phyloP scores from a whole-genome alignment of 2,888 invertebrate species.

The Drosophila setosimentum region DNA sequence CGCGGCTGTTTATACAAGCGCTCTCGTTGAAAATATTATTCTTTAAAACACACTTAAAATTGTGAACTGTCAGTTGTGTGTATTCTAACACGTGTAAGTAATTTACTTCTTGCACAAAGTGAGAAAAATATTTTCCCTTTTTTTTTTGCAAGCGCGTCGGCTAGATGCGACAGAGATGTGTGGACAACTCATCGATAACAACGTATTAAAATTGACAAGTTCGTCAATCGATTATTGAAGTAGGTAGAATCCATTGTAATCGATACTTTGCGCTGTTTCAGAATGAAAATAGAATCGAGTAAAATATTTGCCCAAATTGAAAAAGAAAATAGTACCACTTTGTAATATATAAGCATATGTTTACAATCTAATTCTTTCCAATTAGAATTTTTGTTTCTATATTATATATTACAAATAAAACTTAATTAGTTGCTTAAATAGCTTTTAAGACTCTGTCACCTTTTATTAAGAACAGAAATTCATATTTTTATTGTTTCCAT shows the following conservation, averaged over 20 bases:
- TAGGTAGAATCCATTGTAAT: background rate
- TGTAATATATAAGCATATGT: background rate
- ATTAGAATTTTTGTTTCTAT: background rate
- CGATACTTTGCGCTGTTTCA: background rate
- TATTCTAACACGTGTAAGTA: conserved; percentile 18
- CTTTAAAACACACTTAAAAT: background rate
- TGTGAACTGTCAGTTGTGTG: background rate
- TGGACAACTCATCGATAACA: conserved; percentile 34
- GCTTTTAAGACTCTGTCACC: background rate
- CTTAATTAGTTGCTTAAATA: background rate
- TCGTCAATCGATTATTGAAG: background rate
- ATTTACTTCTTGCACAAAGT: conserved; percentile 34
- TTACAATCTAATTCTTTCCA: background rate
- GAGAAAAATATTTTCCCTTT: conserved; percentile 29
- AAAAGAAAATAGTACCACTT: background rate
- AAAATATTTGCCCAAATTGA: background rate
- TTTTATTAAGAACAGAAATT: background rate
- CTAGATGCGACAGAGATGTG: conserved; percentile 49
- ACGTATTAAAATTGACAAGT: conserved; percentile 5
- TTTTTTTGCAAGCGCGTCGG: conserved; percentile 64
- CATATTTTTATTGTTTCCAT: background rate
- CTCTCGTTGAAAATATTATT: background rate
- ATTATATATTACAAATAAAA: background rate
- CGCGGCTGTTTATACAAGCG: background rate
- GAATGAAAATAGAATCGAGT: background rate